A percentile compares a stretch with the other conserved stretches of the same genome.
Conservation (phyloP, 2,888 invertebrate species). For the Pachliopta kotzebuea region DNA sequence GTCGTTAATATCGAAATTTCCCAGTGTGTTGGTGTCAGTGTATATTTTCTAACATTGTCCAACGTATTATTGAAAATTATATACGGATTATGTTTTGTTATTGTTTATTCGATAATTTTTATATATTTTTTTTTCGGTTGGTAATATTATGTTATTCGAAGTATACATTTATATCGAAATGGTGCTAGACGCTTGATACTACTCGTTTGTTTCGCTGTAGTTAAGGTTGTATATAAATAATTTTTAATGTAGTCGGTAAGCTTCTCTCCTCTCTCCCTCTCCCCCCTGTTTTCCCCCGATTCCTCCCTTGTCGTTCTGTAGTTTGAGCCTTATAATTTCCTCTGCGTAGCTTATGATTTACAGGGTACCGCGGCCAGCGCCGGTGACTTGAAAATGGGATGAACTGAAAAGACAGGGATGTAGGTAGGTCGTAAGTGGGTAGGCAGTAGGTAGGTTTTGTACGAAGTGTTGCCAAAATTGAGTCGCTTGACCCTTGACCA, state of each 20-base stretch:
- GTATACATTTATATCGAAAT: slow-evolving; percentile 73
- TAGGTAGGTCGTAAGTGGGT: slow-evolving; percentile 56
- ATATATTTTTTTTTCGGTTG: slow-evolving; percentile 60
- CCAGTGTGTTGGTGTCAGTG: slow-evolving; percentile 43
- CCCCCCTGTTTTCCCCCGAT: too few relatives aligned
- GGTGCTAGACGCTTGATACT: slow-evolving; percentile 76
- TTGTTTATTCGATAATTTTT: slow-evolving; percentile 54
- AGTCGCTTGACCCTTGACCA: too few relatives aligned
- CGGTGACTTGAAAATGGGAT: slow-evolving; percentile 49
- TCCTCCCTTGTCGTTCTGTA: slow-evolving; percentile 32
- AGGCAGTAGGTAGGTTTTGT: slow-evolving; percentile 70
- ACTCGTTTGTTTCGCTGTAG: slow-evolving; percentile 64
- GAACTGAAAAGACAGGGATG: slow-evolving; percentile 75
- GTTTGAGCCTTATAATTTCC: slow-evolving; percentile 38
- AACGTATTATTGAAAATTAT: slow-evolving; percentile 36
- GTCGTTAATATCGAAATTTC: slow-evolving; percentile 63
- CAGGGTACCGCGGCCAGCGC: slow-evolving; percentile 60
- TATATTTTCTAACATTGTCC: neutral
- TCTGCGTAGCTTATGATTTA: slow-evolving; percentile 52
- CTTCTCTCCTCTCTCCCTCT: neutral
- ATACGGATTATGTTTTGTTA: slow-evolving; percentile 47
- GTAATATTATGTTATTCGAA: slow-evolving; percentile 72
- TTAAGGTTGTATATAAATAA: slow-evolving; percentile 60
- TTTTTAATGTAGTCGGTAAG: slow-evolving; percentile 42
- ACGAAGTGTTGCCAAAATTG: slow-evolving; percentile 58